These are phyloP conservation scores for Xanthia icteritia DNA, from an alignment of 2,888 invertebrate species.

Conservation along the genomic window DNA sequence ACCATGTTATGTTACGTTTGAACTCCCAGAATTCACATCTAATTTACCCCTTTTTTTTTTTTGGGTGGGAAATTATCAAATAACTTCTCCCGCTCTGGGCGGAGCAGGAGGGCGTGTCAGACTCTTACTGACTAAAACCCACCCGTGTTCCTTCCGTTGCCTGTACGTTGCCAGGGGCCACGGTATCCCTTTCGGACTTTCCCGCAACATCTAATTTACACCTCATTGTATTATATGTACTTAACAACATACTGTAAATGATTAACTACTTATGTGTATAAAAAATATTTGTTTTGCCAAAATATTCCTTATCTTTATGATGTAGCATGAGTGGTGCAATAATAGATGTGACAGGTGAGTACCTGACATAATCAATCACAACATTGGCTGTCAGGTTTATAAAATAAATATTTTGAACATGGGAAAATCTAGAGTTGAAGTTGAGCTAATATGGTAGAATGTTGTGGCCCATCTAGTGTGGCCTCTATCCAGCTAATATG, in stretches of 20 bases:
- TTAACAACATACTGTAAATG: not conserved
- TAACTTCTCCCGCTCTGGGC: too few relatives aligned
- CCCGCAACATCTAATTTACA: too few relatives aligned
- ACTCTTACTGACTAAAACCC: too few relatives aligned
- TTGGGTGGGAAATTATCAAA: too few relatives aligned
- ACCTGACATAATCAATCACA: slow-evolving; percentile 18
- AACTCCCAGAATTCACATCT: not conserved
- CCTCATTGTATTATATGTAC: not conserved
- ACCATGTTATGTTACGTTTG: not conserved
- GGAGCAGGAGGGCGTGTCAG: too few relatives aligned
- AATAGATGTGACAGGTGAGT: not conserved
- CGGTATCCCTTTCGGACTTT: too few relatives aligned
- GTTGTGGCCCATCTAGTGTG: too few relatives aligned
- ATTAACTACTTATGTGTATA: not conserved
- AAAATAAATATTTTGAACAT: slow-evolving; percentile 1
- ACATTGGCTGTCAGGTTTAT: not conserved
- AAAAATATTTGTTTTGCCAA: slow-evolving; percentile 8
- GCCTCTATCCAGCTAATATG: too few relatives aligned
- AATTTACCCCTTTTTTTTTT: too few relatives aligned
- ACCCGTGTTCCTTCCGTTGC: too few relatives aligned
- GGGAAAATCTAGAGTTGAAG: not conserved
- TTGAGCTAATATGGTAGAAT: not conserved
- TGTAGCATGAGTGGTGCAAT: slow-evolving; percentile 1
- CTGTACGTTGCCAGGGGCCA: too few relatives aligned
- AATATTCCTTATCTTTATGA: slow-evolving; percentile 17